Base-by-base conservation (phyloP, 2,113 vertebrate genomes). In the Coturnix japonica region DNA sequence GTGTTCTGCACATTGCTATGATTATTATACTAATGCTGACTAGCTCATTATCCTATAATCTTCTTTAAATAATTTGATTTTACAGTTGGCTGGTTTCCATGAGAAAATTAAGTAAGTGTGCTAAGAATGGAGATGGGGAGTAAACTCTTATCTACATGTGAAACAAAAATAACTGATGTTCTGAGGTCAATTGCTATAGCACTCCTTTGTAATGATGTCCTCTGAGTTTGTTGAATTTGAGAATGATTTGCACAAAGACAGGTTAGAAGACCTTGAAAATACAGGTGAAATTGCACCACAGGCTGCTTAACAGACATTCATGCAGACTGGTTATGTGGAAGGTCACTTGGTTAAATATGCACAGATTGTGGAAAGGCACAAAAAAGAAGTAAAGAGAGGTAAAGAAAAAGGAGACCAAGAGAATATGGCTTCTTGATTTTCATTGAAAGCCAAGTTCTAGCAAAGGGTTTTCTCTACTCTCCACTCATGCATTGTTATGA, bases 61-160 rank as follows among this genome's bases (percentile, higher is more conserved):
- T 81, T 85, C 86, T 81, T 87, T 91, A 95, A 94, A 87, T 90
- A 94, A 94, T 91, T 88, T 91, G 66, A 95, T 95, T 95, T 94
- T 95, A 75, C 53, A 79, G 28, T 88, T 94, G 76, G 41, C 64
- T 91, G 65, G n/a, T 91, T 91, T 86, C n/a, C 61, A 25, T 71
- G 61, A 78, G 70, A 80, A 81, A 91, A 91, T 89, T 74, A 94
- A 82, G 72, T 66, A 82, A 88, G 88, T 53, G 64, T 1, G 2
- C 76, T 65, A 53, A 74, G 73, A 95, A 81, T 46, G 53, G 72
- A 89, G 65, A 86, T 41, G 31, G 61, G 35, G 90, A 91, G 83
- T 91, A 85, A 90, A 81, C n/a, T 69, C 51, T 60, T 94, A 65
- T 81, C 67, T 57, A 49, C 44, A 56, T 11, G 57, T 25, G 23